A percentile compares a stretch with the other conserved stretches of the same genome.
Conservation (phyloP, 2,113 vertebrate genomes). For the Xyliphius kryptos region DNA sequence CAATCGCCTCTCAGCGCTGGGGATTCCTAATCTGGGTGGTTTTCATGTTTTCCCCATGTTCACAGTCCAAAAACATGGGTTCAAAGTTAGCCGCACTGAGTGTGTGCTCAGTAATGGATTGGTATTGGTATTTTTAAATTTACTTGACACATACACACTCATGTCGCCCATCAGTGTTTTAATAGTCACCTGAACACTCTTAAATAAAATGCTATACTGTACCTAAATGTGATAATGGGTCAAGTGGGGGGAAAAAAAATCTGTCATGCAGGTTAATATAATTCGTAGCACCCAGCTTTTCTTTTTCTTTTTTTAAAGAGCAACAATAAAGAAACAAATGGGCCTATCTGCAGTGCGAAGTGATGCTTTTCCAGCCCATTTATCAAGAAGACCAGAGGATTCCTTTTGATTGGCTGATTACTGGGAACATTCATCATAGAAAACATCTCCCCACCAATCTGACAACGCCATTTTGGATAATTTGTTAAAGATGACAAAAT, state of each 20-base stretch:
- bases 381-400: slow-evolving; percentile 70
- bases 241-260: slow-evolving; percentile 61
- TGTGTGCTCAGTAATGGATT: too few relatives aligned
- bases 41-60: too few relatives aligned
- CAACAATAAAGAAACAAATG: slow-evolving; percentile 64
- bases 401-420: slow-evolving; percentile 88
- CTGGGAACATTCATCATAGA: slow-evolving; percentile 78
- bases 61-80: too few relatives aligned
- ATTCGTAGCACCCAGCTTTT: slow-evolving; percentile 51
- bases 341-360: slow-evolving; percentile 58
- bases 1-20: too few relatives aligned
- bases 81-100: too few relatives aligned
- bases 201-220: slow-evolving; percentile 50
- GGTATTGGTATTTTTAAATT: slow-evolving; percentile 10
- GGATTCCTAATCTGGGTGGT: too few relatives aligned
- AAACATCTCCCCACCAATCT: slow-evolving; percentile 75
- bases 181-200: slow-evolving; percentile 52
- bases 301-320: slow-evolving; percentile 34
- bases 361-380: slow-evolving; percentile 65
- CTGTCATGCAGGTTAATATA: slow-evolving; percentile 67
- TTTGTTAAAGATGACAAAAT: slow-evolving; percentile 94
- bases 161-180: slow-evolving; percentile 39
- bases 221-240: slow-evolving; percentile 60
- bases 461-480: slow-evolving; percentile 86
- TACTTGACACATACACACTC: slow-evolving; percentile 12